These are phyloP conservation scores for Drosophila nannoptera DNA, from an alignment of 1,140 invertebrate species.

Conservation along the genomic window DNA sequence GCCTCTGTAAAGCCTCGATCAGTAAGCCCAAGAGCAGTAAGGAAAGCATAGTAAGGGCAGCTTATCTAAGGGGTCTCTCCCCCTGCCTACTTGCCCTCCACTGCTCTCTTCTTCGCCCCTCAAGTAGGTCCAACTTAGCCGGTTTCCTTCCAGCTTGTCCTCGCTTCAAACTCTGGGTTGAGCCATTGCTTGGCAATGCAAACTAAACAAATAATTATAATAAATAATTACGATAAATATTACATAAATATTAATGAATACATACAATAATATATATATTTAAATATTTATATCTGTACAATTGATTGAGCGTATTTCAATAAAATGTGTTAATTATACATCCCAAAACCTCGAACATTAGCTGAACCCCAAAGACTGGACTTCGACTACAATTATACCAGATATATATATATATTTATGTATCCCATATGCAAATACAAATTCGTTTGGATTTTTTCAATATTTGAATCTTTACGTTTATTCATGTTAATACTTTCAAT, in stretches of 20 bases:
- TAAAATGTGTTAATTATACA: slow-evolving; percentile 59
- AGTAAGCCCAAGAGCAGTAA: too few relatives aligned
- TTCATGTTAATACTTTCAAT: slow-evolving; percentile 52
- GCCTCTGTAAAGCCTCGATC: too few relatives aligned
- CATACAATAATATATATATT: slow-evolving; percentile 68
- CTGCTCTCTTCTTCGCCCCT: neutral
- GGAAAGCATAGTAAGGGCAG: too few relatives aligned
- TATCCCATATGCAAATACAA: slow-evolving; percentile 2
- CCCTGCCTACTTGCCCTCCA: neutral
- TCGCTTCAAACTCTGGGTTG: neutral
- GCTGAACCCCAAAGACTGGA: too few relatives aligned
- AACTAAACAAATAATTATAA: slow-evolving; percentile 20
- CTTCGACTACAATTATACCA: too few relatives aligned
- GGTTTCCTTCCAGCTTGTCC: too few relatives aligned
- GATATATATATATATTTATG: neutral
- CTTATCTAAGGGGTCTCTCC: too few relatives aligned
- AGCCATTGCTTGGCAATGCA: slow-evolving; percentile 29
- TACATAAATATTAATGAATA: too few relatives aligned
- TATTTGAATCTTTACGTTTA: slow-evolving; percentile 49
- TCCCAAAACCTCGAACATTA: too few relatives aligned
- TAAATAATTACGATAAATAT: slow-evolving; percentile 11
- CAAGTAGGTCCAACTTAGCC: too few relatives aligned
- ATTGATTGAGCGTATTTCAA: slow-evolving; percentile 41
- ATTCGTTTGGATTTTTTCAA: neutral
- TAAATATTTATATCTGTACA: slow-evolving; percentile 57